Evolutionary conservation across 2,797 vertebrate genomes (phyloP).

Genomic region (Bucorvus abyssinicus): DNA sequence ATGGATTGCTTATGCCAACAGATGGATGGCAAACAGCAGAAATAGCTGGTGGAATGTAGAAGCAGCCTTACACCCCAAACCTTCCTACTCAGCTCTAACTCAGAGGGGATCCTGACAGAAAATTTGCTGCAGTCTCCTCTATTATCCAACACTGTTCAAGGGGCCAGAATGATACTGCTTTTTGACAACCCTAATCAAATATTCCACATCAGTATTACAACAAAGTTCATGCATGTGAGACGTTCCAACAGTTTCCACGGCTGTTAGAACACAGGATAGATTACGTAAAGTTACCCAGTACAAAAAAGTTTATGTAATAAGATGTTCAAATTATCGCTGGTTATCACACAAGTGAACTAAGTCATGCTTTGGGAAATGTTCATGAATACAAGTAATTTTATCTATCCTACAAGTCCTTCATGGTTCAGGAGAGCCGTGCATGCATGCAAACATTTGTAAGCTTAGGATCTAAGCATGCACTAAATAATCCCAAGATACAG

Average conservation of each 20-base stretch:
- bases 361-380: background rate
- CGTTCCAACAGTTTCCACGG: background rate
- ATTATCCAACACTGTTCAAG: background rate
- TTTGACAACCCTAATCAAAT: background rate
- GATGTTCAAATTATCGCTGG: background rate
- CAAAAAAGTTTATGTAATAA: background rate
- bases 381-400: constrained; percentile 7
- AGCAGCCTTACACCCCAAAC: background rate
- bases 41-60: background rate
- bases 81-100: background rate
- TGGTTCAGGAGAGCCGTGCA: background rate
- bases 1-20: background rate
- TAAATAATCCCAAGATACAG: background rate
- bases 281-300: background rate
- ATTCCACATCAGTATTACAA: background rate
- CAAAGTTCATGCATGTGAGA: background rate
- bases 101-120: background rate
- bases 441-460: background rate
- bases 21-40: background rate
- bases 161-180: background rate
- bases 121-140: background rate
- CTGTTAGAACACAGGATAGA: background rate
- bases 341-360: constrained; percentile 14
- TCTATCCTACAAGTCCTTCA: background rate
- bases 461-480: background rate